Evolutionary conservation across 2,113 vertebrate species (phyloP).

Genomic region (Oncorhynchus keta): DNA sequence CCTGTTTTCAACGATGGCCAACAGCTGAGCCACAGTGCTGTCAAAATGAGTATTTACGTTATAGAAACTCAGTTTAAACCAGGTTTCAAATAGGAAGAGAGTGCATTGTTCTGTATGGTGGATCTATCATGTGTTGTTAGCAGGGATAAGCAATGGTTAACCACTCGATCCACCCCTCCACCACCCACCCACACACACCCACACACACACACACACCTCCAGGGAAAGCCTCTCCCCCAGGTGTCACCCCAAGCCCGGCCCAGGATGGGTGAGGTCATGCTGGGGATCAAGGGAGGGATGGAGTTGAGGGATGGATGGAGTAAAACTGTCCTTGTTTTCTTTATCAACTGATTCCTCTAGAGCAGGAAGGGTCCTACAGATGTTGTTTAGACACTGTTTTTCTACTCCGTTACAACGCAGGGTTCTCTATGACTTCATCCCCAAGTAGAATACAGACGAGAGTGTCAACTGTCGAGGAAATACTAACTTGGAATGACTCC

Average conservation of each 20-base stretch:
- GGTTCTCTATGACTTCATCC: neutral
- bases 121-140: too few relatives aligned
- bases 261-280: neutral
- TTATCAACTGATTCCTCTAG: neutral
- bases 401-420: neutral
- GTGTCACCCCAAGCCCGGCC: neutral
- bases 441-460: neutral
- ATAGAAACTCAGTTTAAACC: too few relatives aligned
- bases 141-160: too few relatives aligned
- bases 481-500: neutral
- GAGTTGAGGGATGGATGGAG: too few relatives aligned
- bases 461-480: neutral
- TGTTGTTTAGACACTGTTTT: neutral
- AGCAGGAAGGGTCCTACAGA: neutral
- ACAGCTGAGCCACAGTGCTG: too few relatives aligned
- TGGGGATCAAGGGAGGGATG: neutral
- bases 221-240: neutral
- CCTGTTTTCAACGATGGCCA: too few relatives aligned
- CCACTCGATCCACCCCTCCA: too few relatives aligned
- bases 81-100: neutral
- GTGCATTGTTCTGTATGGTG: too few relatives aligned
- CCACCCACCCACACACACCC: too few relatives aligned
- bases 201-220: neutral
- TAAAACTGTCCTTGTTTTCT: neutral
- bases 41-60: too few relatives aligned